Evolutionary conservation across 2,888 invertebrate species (phyloP).

Genomic region (Leptinotarsa haldemani): DNA sequence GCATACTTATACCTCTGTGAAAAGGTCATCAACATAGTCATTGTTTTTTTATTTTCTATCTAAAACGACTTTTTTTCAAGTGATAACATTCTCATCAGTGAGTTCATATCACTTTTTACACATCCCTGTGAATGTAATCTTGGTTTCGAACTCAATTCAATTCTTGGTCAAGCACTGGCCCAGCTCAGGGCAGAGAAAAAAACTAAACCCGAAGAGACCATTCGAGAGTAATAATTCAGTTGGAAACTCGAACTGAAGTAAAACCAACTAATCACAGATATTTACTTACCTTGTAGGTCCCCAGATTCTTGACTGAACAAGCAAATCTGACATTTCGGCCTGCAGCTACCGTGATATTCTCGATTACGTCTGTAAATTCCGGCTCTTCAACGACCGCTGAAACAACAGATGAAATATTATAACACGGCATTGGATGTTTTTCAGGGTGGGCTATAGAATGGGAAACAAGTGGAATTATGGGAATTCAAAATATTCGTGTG

Average conservation of each 20-base stretch:
- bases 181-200: not conserved
- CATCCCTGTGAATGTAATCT: not conserved
- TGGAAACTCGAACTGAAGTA: constrained; percentile 6
- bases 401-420: constrained; percentile 65
- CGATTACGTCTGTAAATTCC: constrained; percentile 89
- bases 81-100: too few relatives aligned
- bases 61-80: too few relatives aligned
- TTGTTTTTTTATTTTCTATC: too few relatives aligned
- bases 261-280: constrained; percentile 22
- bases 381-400: constrained; percentile 84
- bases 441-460: not conserved
- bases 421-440: constrained; percentile 3
- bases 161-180: not conserved
- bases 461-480: not conserved
- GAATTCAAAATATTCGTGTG: not conserved
- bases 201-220: constrained; percentile 3
- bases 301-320: constrained; percentile 91
- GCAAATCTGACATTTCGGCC: constrained; percentile 89
- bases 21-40: too few relatives aligned
- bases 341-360: constrained; percentile 90
- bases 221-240: constrained; percentile 20
- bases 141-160: not conserved
- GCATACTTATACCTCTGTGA: too few relatives aligned
- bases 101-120: too few relatives aligned
- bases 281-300: constrained; percentile 85